Conservation (phyloP, 1,140 invertebrate genomes). For the Dolichoris vasculosae region DNA sequence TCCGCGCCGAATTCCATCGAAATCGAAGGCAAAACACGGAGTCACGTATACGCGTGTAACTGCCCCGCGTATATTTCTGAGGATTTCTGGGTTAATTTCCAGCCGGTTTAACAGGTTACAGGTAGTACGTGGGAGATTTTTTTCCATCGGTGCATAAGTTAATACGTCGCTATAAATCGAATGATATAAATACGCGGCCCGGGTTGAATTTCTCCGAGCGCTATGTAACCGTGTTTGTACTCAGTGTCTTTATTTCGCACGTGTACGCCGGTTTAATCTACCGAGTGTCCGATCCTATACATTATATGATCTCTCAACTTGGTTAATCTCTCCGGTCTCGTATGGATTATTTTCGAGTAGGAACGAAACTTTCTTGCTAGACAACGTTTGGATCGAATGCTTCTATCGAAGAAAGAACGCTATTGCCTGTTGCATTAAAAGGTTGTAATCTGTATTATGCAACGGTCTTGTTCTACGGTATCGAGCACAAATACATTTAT, state of each 20-base stretch:
- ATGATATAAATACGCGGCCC: not conserved
- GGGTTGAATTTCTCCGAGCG: not conserved
- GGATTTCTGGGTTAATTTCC: constrained; percentile 32
- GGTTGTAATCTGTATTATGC: too few species aligned
- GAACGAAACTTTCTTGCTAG: not conserved
- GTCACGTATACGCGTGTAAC: not conserved
- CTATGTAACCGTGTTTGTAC: not conserved
- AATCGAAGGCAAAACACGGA: not conserved
- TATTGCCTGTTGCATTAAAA: not conserved
- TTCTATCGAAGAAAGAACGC: not conserved
- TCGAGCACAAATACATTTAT: too few species aligned
- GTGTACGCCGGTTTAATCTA: not conserved
- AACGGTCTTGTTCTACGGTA: too few species aligned
- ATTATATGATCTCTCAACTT: constrained; percentile 1
- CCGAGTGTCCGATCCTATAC: not conserved
- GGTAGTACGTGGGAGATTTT: constrained; percentile 20
- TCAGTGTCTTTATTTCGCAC: not conserved
- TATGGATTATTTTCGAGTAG: not conserved
- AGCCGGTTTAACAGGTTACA: constrained; percentile 32
- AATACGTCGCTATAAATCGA: not conserved
- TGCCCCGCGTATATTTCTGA: not conserved
- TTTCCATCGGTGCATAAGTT: not conserved
- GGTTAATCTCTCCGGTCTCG: not conserved
- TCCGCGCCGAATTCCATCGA: constrained; percentile 8
- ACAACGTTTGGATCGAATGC: not conserved